Evolutionary conservation across 2,113 vertebrate species (phyloP).

Genomic region (Sciurus niger): DNA sequence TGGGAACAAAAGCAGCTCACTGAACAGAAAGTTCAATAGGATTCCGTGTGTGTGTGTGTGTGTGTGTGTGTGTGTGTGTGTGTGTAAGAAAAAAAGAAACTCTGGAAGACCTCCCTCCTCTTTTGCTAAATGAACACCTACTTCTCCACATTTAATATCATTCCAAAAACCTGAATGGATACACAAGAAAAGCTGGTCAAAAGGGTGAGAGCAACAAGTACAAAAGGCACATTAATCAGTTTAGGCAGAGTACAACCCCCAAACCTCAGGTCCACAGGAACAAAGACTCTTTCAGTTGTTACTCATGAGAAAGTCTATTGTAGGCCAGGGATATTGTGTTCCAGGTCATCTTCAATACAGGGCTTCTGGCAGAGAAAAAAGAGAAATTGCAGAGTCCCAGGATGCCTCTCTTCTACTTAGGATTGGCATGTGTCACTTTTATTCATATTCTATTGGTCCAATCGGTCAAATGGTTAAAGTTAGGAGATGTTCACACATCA

Average conservation of each 20-base stretch:
- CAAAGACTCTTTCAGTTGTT: not conserved
- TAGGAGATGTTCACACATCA: not conserved
- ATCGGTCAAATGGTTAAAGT: not conserved
- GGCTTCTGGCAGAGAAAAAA: not conserved
- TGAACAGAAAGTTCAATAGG: not conserved
- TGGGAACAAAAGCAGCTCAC: not conserved
- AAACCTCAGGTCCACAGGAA: not conserved
- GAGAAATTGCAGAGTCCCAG: not conserved
- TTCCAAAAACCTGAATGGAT: not conserved
- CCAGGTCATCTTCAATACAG: not conserved
- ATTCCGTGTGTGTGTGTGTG: not conserved
- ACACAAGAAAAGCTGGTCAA: conserved; percentile 5
- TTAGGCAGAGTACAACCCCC: not conserved
- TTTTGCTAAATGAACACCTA: not conserved
- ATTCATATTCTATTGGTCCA: not conserved
- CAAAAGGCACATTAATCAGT: not conserved
- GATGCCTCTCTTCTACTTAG: not conserved
- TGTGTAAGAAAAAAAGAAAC: not conserved
- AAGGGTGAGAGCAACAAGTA: not conserved
- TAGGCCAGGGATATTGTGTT: not conserved
- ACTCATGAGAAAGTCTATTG: not conserved
- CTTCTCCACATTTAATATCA: conserved; percentile 8
- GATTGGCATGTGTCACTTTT: not conserved
- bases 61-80: not conserved
- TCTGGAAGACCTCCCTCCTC: not conserved